These are phyloP conservation scores for Palloptera scutellata DNA, from an alignment of 2,888 invertebrate species.

Conservation along the genomic window DNA sequence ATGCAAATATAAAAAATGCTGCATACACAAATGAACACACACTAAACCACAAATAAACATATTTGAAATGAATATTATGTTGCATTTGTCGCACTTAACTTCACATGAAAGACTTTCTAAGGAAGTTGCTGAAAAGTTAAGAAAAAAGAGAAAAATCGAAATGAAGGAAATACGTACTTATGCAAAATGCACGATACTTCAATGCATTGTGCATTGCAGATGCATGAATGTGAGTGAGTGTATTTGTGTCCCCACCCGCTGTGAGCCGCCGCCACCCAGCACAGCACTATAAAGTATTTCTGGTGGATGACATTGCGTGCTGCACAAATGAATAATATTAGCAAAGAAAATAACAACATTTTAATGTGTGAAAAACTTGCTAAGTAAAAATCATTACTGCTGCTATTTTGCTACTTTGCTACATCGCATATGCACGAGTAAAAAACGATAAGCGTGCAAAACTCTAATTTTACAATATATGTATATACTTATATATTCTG, in stretches of 20 bases:
- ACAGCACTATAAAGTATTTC: too few species aligned
- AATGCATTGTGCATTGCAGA: background rate
- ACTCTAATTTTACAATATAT: conserved; percentile 1
- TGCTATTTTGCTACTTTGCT: background rate
- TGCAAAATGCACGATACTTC: background rate
- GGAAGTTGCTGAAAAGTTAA: too few species aligned
- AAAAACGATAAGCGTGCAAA: conserved; percentile 12
- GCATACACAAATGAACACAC: too few species aligned
- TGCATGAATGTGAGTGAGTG: conserved; percentile 1
- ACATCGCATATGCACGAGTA: background rate
- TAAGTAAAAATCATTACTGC: conserved; percentile 3
- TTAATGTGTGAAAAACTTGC: conserved; percentile 29
- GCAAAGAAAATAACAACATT: conserved; percentile 15
- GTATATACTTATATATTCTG: too few species aligned
- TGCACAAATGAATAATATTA: background rate
- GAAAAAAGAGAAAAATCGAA: background rate
- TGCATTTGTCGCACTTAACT: too few species aligned
- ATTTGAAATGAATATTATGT: too few species aligned
- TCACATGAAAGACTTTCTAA: too few species aligned
- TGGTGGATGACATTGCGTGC: conserved; percentile 17
- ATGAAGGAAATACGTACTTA: background rate
- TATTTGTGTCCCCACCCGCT: background rate
- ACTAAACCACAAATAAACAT: too few species aligned
- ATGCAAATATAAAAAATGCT: too few species aligned
- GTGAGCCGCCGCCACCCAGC: background rate